phyloP scores from a whole-genome alignment of 1,140 invertebrate genomes.

The Sycophila sp. region DNA sequence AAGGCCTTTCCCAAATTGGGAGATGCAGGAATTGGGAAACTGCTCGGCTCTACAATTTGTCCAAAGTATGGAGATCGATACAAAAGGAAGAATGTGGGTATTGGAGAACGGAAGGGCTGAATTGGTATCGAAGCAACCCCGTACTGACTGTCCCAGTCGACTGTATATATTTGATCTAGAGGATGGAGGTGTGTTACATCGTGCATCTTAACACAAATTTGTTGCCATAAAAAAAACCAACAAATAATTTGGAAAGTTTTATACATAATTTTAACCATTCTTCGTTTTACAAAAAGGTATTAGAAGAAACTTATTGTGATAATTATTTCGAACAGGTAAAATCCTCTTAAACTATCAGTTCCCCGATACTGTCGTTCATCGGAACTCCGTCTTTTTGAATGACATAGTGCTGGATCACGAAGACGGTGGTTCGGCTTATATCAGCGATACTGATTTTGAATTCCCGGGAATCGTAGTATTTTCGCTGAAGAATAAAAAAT shows the following conservation, averaged over 20 bases:
- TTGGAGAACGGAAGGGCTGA: constrained; percentile 71
- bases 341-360: constrained; percentile 59
- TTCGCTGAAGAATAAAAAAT: constrained; percentile 66
- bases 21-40: constrained; percentile 44
- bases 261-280: too few species aligned
- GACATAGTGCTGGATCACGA: constrained; percentile 73
- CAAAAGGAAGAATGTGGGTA: constrained; percentile 73
- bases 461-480: constrained; percentile 75
- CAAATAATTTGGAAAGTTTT: too few species aligned
- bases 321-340: constrained; percentile 48
- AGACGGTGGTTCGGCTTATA: constrained; percentile 72
- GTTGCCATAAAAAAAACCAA: too few species aligned
- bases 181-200: constrained; percentile 57
- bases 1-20: background rate
- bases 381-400: constrained; percentile 68
- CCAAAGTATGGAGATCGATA: constrained; percentile 74
- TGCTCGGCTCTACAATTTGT: constrained; percentile 73
- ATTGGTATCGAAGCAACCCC: constrained; percentile 58
- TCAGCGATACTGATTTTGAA: constrained; percentile 71
- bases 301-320: too few species aligned
- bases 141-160: constrained; percentile 69
- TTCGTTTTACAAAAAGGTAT: too few species aligned
- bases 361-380: constrained; percentile 62
- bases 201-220: too few species aligned
- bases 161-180: constrained; percentile 73